Percentiles rank a stretch among this genome's conserved stretches.
Evolutionary conservation across 1,140 invertebrate species (phyloP).

Genomic region (Drosophila erecta): DNA sequence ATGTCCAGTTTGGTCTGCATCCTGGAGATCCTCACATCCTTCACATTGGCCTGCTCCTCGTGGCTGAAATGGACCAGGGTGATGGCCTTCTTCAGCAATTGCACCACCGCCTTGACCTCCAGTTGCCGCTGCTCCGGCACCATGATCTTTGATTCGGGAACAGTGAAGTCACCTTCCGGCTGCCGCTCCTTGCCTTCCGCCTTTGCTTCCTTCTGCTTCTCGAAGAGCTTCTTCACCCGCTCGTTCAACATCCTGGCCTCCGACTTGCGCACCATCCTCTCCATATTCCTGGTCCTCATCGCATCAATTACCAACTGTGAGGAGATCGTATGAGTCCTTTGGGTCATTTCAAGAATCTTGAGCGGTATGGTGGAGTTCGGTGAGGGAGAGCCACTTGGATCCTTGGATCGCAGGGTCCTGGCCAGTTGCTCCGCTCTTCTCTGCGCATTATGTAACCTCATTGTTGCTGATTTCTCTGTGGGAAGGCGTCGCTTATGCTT

Average conservation of each 20-base stretch:
- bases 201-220: background rate
- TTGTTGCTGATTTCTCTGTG: background rate
- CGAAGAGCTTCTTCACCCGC: background rate
- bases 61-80: background rate
- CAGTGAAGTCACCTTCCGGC: background rate
- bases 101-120: background rate
- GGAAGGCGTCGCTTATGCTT: background rate
- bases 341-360: background rate
- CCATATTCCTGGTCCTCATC: conserved; percentile 2
- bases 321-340: background rate
- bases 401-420: background rate
- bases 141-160: background rate
- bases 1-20: background rate
- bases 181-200: background rate
- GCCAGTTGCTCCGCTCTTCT: background rate
- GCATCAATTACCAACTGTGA: background rate
- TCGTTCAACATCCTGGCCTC: background rate
- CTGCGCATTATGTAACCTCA: background rate
- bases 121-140: no score
- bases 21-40: background rate
- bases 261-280: conserved; percentile 6
- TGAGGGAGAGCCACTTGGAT: background rate
- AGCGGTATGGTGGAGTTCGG: background rate
- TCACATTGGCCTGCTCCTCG: no score
- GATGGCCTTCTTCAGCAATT: background rate